Evolutionary conservation across 2,888 invertebrate species (phyloP), one percentile per base, ranked within the genome.

Genomic region (Tenthredo scrophulariae): DNA sequence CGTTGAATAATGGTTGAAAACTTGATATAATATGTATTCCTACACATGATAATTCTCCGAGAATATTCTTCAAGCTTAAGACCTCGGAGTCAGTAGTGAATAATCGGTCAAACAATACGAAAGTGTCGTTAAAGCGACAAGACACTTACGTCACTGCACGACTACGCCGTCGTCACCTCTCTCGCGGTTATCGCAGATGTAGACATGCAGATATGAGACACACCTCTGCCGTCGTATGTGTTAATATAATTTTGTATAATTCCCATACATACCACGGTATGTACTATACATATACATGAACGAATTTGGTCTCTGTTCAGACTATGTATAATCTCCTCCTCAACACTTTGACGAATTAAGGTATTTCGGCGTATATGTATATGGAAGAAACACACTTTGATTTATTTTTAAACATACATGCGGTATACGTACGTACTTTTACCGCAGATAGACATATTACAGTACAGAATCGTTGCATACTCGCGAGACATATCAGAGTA

Each of bases 91-190:
- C n/a, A 54, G n/a, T 7, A 62, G 62, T 62, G 26, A 62, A 62
- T 62, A 67, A 67, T 67, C 33, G 15, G 33, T 33, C 33, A 33
- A 67, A 67, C 67, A 67, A 67, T 67, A 67, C 62, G 26, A 62
- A 26, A 33, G 67, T 67, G 67, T 67, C 33, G 67, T 67, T 67
- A 33, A 15, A 67, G 29, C 67, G 18, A 67, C 15, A 67, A 67
- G 33, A 67, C 67, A 67, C 67, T 67, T 67, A 67, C 67, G 67
- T 67, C 67, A 67, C 67, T 67, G 6, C 62, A 62, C 62, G 22
- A 33, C 29, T 13, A 33, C 67, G 67, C 18, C 15, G 67, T 33
- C 13, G 29, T 33, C 15, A 18, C 29, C 10, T 67, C 65, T 33
- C 54, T 54, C 54, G 18, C 33, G 33, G 18, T 67, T 67, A 67